Evolutionary conservation across 1,140 invertebrate species (phyloP).

Genomic region (Leucophenga varia): DNA sequence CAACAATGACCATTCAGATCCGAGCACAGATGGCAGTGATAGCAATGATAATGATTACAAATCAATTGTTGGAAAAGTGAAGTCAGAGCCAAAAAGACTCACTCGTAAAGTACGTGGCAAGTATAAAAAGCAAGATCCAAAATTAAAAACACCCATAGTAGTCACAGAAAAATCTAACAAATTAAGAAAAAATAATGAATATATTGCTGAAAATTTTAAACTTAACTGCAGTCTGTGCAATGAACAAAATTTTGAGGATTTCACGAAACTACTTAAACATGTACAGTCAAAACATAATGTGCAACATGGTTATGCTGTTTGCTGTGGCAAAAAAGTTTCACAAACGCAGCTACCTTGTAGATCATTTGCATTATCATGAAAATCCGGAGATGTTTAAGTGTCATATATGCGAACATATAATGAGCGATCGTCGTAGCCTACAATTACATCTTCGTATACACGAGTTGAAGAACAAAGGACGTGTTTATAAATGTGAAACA

Average conservation of each 20-base stretch:
- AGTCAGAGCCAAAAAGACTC: too few species aligned
- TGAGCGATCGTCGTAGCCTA: slow-evolving; percentile 38
- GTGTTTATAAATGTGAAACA: slow-evolving; percentile 33
- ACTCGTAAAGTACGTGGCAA: too few species aligned
- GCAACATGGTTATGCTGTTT: slow-evolving; percentile 32
- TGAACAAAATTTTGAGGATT: slow-evolving; percentile 21
- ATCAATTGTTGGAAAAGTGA: neutral
- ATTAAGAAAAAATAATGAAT: slow-evolving; percentile 35
- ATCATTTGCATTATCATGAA: slow-evolving; percentile 36
- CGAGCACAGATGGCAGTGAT: neutral
- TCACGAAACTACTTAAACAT: slow-evolving; percentile 28
- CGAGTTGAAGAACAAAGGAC: slow-evolving; percentile 30
- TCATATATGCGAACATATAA: slow-evolving; percentile 29
- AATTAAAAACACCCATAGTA: slow-evolving; percentile 5
- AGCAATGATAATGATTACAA: neutral
- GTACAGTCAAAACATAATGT: slow-evolving; percentile 30
- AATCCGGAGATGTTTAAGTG: slow-evolving; percentile 41
- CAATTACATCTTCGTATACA: slow-evolving; percentile 45
- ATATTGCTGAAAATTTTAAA: slow-evolving; percentile 32
- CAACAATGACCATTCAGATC: neutral
- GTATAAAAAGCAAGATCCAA: slow-evolving; percentile 8
- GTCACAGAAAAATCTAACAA: too few species aligned
- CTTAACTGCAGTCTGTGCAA: slow-evolving; percentile 30
- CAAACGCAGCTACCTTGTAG: slow-evolving; percentile 34
- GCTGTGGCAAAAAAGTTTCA: slow-evolving; percentile 34